These are phyloP conservation scores for Bradysia coprophila DNA, from an alignment of 1,140 invertebrate genomes.

Conservation along the genomic window DNA sequence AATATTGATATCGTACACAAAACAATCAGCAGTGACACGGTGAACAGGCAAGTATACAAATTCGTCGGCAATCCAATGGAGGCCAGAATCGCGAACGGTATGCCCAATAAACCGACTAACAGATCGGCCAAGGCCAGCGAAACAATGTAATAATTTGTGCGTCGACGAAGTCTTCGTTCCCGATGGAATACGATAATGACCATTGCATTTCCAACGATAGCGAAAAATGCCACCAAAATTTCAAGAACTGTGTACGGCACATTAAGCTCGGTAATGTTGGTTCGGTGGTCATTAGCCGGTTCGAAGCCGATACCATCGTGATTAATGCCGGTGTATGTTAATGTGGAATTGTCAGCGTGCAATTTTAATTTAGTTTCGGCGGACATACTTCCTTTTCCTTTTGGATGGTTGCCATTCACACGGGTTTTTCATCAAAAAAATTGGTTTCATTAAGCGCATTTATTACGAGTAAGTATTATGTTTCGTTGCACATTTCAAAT, in stretches of 20 bases:
- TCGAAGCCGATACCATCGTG: too few species aligned
- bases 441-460: too few species aligned
- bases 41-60: conserved; percentile 66
- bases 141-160: conserved; percentile 84
- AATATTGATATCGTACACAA: conserved; percentile 85
- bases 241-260: conserved; percentile 37
- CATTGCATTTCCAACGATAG: conserved; percentile 65
- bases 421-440: too few species aligned
- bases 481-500: too few species aligned
- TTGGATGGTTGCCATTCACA: too few species aligned
- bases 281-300: too few species aligned
- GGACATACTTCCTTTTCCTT: too few species aligned
- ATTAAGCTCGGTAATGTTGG: too few species aligned
- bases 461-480: too few species aligned
- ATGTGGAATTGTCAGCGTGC: too few species aligned
- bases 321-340: too few species aligned
- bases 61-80: conserved; percentile 55
- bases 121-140: conserved; percentile 74
- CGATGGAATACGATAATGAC: conserved; percentile 67
- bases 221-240: conserved; percentile 58
- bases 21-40: conserved; percentile 68
- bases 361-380: too few species aligned
- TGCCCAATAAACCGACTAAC: conserved; percentile 55
- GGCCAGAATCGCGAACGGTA: conserved; percentile 66
- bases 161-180: conserved; percentile 51